Percentiles rank a stretch among this genome's conserved stretches.
These are phyloP conservation scores for Colossoma macropomum DNA, from an alignment of 2,113 vertebrate genomes.

Conservation along the genomic window DNA sequence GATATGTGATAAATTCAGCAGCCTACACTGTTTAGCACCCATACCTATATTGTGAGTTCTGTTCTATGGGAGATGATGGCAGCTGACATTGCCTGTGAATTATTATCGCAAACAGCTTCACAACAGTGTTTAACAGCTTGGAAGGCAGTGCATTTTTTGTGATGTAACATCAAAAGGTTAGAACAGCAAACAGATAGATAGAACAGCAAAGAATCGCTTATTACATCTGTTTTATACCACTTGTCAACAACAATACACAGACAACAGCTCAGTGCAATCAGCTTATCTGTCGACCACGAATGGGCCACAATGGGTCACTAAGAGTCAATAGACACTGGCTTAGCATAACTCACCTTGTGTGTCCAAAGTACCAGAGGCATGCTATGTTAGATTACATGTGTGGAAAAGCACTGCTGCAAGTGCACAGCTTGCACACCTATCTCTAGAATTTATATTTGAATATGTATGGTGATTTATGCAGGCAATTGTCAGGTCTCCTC, in stretches of 20 bases:
- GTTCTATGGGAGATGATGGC: not conserved
- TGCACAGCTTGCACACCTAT: not conserved
- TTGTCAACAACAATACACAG: no score
- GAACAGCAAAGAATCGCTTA: not conserved
- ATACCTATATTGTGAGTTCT: no score
- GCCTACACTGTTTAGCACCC: not conserved
- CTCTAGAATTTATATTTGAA: not conserved
- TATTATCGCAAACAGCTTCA: not conserved
- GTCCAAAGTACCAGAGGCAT: not conserved
- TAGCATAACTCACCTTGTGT: not conserved
- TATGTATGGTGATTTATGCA: constrained; percentile 15
- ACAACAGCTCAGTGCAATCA: not conserved
- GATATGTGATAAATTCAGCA: not conserved
- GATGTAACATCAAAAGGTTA: not conserved
- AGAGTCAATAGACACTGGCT: not conserved
- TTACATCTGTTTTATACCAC: not conserved
- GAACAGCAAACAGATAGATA: not conserved
- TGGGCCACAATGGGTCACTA: not conserved
- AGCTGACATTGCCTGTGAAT: not conserved
- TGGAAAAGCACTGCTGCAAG: not conserved
- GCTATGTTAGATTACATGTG: not conserved
- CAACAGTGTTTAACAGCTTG: not conserved
- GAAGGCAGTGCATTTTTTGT: not conserved
- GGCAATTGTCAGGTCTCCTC: not conserved
- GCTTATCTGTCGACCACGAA: not conserved